A percentile compares a stretch with the other conserved stretches of the same genome.
These are phyloP conservation scores for Umimayanthus kanabou DNA, from an alignment of 92 coral and sea anemone genomes.

Conservation along the genomic window DNA sequence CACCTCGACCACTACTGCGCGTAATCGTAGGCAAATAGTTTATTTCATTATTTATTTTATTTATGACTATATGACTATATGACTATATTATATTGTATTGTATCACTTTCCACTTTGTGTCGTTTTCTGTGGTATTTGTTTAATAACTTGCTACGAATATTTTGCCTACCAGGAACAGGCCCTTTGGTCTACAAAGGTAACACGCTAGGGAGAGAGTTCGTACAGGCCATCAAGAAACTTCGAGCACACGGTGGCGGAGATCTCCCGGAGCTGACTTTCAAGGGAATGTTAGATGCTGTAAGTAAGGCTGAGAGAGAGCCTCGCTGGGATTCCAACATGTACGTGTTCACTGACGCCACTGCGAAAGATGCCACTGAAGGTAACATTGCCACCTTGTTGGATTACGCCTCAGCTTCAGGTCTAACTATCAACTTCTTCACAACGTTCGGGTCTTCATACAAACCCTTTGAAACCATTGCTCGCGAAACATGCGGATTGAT, in stretches of 20 bases:
- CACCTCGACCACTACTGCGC: too few species aligned
- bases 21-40: too few species aligned
- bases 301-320: constrained; percentile 39
- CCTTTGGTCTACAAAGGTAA: constrained; percentile 45
- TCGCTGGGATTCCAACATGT: constrained; percentile 72
- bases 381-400: constrained; percentile 42
- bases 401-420: constrained; percentile 36
- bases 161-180: constrained; percentile 48
- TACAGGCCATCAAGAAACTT: constrained; percentile 52
- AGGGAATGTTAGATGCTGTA: constrained; percentile 75
- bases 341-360: constrained; percentile 86
- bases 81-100: too few species aligned
- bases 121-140: background rate
- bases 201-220: constrained; percentile 46
- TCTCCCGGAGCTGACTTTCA: constrained; percentile 77
- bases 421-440: constrained; percentile 76
- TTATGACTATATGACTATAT: too few species aligned
- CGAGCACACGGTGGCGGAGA: constrained; percentile 82
- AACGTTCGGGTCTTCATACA: constrained; percentile 33
- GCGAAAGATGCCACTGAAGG: constrained; percentile 65
- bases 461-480: constrained; percentile 60
- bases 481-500: constrained; percentile 72
- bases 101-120: too few species aligned
- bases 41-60: too few species aligned
- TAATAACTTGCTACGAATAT: background rate